phyloP scores from a whole-genome alignment of 2,797 vertebrate genomes.

The Onychomys torridus region DNA sequence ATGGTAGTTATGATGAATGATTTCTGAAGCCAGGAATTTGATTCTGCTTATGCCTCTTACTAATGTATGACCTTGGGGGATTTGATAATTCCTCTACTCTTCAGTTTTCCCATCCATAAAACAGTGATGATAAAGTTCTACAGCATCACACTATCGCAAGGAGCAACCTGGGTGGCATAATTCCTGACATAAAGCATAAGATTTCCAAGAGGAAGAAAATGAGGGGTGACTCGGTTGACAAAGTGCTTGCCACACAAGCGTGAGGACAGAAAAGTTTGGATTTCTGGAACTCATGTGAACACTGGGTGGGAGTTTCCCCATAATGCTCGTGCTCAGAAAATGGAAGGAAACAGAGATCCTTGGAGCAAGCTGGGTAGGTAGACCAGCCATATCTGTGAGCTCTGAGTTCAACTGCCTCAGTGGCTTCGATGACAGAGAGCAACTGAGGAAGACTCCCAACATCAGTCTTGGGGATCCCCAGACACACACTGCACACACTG shows the following conservation, averaged over 20 bases:
- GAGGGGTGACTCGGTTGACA: neutral
- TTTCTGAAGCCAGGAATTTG: neutral
- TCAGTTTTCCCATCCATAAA: slow-evolving; percentile 12
- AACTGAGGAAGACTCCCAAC: neutral
- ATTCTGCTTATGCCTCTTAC: slow-evolving; percentile 23
- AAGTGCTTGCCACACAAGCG: neutral
- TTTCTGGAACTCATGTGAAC: neutral
- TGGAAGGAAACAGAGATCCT: neutral
- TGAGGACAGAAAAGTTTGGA: neutral
- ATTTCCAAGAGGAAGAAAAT: neutral
- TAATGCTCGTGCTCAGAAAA: neutral
- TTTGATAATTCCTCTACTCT: neutral
- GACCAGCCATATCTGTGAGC: neutral
- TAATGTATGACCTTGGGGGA: neutral
- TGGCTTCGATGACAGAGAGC: neutral
- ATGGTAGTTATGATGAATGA: neutral
- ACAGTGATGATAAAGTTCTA: neutral
- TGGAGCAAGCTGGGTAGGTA: neutral
- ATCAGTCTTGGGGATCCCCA: neutral
- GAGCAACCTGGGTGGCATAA: neutral
- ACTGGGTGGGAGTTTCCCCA: neutral
- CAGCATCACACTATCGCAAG: neutral
- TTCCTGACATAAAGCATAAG: neutral
- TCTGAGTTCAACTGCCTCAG: neutral
- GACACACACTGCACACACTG: neutral